These are phyloP conservation scores for Loris lydekkerianus DNA, from an alignment of 2,797 vertebrate species.

Conservation along the genomic window DNA sequence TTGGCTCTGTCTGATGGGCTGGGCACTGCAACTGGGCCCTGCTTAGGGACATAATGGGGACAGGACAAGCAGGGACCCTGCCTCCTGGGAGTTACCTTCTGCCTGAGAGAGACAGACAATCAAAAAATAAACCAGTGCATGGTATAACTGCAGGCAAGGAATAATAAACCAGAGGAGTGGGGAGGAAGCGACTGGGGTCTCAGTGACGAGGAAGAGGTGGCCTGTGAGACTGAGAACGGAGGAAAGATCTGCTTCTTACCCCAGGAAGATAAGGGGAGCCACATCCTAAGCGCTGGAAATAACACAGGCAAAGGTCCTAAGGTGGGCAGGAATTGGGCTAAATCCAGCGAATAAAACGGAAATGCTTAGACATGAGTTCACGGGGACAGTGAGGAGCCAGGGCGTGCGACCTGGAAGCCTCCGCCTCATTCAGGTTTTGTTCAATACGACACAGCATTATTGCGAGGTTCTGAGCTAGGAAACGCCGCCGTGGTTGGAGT, in stretches of 20 bases:
- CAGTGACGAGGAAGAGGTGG: neutral
- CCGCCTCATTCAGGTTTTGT: neutral
- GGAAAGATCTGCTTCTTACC: neutral
- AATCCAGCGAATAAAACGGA: neutral
- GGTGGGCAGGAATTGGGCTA: neutral
- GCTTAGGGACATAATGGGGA: neutral
- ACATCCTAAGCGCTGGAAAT: accelerated
- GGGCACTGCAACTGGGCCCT: neutral
- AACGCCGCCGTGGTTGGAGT: neutral
- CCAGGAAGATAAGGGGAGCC: neutral
- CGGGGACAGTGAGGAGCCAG: neutral
- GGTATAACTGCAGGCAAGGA: neutral
- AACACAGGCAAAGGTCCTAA: neutral
- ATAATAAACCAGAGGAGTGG: neutral
- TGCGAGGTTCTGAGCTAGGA: neutral
- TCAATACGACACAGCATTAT: neutral
- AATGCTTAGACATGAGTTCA: neutral
- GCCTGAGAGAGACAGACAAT: neutral
- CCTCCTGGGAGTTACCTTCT: neutral
- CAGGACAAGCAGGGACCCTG: neutral
- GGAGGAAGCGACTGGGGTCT: neutral
- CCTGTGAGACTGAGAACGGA: neutral
- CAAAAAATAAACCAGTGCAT: neutral
- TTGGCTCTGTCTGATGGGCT: neutral
- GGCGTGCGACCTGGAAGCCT: neutral